phyloP scores from a whole-genome alignment of 2,113 vertebrate species.

The Oxygymnocypris stewartii region DNA sequence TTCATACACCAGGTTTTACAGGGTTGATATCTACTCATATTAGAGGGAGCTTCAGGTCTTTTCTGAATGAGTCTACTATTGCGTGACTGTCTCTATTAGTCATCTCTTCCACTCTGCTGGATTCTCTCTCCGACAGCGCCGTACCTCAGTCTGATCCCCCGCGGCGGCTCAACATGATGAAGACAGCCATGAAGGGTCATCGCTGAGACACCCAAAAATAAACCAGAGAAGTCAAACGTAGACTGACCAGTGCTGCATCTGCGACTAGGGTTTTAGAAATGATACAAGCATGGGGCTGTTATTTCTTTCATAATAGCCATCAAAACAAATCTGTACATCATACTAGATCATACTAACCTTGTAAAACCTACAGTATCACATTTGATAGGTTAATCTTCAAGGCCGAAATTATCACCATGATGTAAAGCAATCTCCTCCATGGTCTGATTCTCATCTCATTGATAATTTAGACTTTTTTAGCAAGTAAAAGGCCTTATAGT shows the following conservation, averaged over 20 bases:
- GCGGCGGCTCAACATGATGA: not conserved
- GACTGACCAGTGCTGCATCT: not conserved
- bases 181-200: slow-evolving; percentile 8
- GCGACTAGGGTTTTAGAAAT: not conserved
- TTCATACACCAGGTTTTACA: not conserved
- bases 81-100: slow-evolving; percentile 11
- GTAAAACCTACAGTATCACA: too few species aligned
- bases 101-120: slow-evolving; percentile 8
- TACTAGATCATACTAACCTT: not conserved
- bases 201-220: not conserved
- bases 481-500: not conserved
- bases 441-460: too few species aligned
- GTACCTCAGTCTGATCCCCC: slow-evolving; percentile 13
- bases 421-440: too few species aligned
- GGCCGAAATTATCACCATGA: too few species aligned
- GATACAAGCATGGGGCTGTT: not conserved
- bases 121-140: not conserved
- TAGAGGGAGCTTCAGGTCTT: not conserved
- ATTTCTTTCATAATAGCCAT: not conserved
- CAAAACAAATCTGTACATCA: not conserved
- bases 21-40: not conserved
- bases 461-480: too few species aligned
- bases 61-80: slow-evolving; percentile 22
- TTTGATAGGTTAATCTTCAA: too few species aligned
- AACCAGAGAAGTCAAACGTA: not conserved